Evolutionary conservation across 2,888 invertebrate species (phyloP).

Genomic region (Hyposoter didymator): DNA sequence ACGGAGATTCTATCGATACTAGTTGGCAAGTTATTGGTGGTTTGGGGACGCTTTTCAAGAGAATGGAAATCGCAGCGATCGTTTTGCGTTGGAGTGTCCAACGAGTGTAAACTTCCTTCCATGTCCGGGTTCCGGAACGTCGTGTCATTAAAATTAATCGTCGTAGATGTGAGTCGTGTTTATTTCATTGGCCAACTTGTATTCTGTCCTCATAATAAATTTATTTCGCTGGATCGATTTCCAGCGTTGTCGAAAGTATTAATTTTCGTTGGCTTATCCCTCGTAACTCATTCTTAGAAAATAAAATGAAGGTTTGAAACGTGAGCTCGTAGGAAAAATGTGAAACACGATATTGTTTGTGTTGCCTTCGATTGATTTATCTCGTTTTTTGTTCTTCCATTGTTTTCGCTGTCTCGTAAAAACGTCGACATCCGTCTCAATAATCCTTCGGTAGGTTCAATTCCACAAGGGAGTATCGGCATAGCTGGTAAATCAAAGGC

Average conservation of each 20-base stretch:
- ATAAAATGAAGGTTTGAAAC: background rate
- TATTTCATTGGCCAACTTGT: background rate
- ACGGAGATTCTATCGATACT: background rate
- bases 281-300: background rate
- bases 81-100: background rate
- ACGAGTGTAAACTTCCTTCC: background rate
- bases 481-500: background rate
- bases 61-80: background rate
- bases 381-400: background rate
- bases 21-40: background rate
- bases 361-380: background rate
- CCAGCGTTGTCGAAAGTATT: background rate
- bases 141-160: background rate
- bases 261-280: background rate
- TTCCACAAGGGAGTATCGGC: background rate
- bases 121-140: background rate
- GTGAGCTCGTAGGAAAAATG: background rate
- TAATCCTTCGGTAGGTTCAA: constrained; percentile 18
- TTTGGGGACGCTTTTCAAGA: background rate
- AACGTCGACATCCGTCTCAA: background rate
- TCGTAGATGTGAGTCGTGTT: background rate
- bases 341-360: background rate
- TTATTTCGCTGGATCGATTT: background rate
- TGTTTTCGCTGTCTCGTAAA: background rate
- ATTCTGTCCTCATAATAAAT: background rate